phyloP scores from a whole-genome alignment of 2,113 vertebrate species.

The Clarias magur region DNA sequence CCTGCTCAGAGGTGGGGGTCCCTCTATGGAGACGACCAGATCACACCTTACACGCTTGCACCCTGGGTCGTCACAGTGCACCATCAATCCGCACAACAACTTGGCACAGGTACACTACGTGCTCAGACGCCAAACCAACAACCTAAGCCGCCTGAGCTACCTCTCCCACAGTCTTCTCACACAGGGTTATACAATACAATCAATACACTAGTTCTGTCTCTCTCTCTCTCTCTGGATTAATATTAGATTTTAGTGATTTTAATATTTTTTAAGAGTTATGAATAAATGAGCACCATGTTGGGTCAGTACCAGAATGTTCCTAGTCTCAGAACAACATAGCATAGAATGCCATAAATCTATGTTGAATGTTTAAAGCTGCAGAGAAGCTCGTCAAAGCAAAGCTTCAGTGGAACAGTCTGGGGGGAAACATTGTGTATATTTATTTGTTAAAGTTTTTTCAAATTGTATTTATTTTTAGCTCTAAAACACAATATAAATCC shows the following conservation, averaged over 20 bases:
- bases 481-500: neutral
- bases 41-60: neutral
- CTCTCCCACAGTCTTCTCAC: too few relatives aligned
- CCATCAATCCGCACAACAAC: too few relatives aligned
- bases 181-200: too few relatives aligned
- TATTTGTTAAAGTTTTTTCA: neutral
- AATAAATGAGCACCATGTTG: neutral
- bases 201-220: too few relatives aligned
- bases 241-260: neutral
- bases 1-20: conserved; percentile 51
- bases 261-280: neutral
- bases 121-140: too few relatives aligned
- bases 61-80: too few relatives aligned
- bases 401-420: neutral
- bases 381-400: neutral
- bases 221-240: too few relatives aligned
- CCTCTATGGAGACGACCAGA: conserved; percentile 58
- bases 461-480: too few relatives aligned
- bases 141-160: too few relatives aligned
- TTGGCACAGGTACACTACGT: too few relatives aligned
- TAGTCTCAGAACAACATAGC: neutral
- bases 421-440: neutral
- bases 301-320: neutral
- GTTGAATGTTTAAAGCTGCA: neutral
- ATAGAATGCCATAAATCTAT: too few relatives aligned